Conservation (phyloP, 53 echinoderm and acorn worm species). For the Holothuria leucospilota region DNA sequence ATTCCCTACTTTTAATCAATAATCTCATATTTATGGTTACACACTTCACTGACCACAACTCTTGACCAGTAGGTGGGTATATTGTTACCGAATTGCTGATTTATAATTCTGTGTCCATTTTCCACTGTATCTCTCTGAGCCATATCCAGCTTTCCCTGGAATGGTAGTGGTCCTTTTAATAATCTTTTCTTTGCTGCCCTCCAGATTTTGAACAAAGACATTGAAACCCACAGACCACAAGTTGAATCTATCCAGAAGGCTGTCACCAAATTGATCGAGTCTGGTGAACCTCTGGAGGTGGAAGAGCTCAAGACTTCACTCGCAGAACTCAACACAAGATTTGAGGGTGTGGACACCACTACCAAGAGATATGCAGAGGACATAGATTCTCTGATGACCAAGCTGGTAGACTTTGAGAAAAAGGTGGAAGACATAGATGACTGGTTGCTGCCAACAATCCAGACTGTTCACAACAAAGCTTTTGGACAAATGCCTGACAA, state of each 20-base stretch:
- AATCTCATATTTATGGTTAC: no score
- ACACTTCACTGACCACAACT: neutral
- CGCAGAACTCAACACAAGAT: constrained; percentile 82
- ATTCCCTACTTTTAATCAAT: no score
- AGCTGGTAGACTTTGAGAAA: constrained; percentile 80
- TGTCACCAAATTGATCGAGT: constrained; percentile 77
- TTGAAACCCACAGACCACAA: constrained; percentile 80
- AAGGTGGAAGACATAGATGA: constrained; percentile 85
- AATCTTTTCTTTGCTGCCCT: neutral
- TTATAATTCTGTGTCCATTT: no score
- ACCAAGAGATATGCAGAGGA: constrained; percentile 65
- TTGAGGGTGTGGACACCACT: constrained; percentile 62
- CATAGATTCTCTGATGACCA: constrained; percentile 64
- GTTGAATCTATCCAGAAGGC: constrained; percentile 81
- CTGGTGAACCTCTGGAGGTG: constrained; percentile 80
- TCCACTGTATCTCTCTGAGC: no score
- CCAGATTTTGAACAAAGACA: constrained; percentile 83
- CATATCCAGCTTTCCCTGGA: no score
- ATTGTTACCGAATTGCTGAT: neutral
- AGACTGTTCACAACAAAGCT: constrained; percentile 74
- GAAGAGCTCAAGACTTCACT: constrained; percentile 79
- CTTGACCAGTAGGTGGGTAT: no score
- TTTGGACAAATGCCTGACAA: constrained; percentile 72
- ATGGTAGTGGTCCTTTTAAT: neutral
- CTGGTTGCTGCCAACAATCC: constrained; percentile 76